These are phyloP conservation scores for Vombatus ursinus DNA, from an alignment of 2,113 vertebrate genomes.

Conservation along the genomic window DNA sequence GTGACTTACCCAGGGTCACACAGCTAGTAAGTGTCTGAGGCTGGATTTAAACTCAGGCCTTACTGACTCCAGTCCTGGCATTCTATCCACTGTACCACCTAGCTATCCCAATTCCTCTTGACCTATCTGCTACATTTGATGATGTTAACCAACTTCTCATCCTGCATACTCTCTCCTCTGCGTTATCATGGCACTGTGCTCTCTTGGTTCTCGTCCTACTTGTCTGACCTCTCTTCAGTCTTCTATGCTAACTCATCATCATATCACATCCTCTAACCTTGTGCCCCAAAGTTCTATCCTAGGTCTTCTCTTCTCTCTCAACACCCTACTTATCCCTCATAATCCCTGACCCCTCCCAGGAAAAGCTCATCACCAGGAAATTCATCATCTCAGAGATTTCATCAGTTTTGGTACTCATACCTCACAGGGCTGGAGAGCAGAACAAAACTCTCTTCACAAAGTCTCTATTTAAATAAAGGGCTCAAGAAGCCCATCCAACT, in stretches of 20 bases:
- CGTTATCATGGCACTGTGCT: background rate
- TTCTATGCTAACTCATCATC: background rate
- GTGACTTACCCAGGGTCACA: too few species aligned
- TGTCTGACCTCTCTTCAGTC: background rate
- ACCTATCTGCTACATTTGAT: background rate
- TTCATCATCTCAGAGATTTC: background rate
- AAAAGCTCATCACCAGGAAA: background rate
- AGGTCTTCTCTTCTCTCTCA: background rate
- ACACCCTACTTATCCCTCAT: background rate
- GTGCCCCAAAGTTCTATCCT: background rate
- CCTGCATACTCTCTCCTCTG: background rate
- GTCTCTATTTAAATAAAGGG: background rate
- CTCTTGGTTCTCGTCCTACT: background rate
- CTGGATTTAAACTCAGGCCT: background rate
- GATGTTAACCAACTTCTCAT: background rate
- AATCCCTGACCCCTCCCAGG: background rate
- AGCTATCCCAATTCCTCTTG: background rate
- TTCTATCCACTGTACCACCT: background rate
- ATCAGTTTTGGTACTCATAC: background rate
- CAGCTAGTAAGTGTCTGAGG: background rate
- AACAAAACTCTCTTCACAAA: too few species aligned
- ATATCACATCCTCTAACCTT: background rate
- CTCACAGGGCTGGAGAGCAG: too few species aligned
- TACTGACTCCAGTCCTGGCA: background rate
- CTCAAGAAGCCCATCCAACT: background rate